Percentiles rank a stretch among this genome's conserved stretches.
Conservation (phyloP, 1,140 invertebrate genomes). For the Chironomus striatipennis region DNA sequence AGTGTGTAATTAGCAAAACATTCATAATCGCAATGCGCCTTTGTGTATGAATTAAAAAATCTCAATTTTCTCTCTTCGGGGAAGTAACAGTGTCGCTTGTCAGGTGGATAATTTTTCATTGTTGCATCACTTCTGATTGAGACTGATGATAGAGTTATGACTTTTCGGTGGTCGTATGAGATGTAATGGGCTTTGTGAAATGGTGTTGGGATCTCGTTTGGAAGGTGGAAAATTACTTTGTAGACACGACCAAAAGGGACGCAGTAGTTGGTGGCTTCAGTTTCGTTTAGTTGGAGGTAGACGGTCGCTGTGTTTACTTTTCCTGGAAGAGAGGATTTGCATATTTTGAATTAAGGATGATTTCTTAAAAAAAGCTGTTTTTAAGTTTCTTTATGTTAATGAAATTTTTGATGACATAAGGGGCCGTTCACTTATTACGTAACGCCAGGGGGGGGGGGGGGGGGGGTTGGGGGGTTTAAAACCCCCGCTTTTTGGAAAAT, state of each 20-base stretch:
- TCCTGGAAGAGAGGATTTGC: no score
- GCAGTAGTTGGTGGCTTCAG: background rate
- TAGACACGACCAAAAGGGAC: background rate
- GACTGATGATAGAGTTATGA: background rate
- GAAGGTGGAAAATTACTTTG: background rate
- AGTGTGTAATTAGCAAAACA: constrained; percentile 65
- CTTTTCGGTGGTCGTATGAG: background rate
- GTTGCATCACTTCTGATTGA: background rate
- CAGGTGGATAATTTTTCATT: constrained; percentile 26
- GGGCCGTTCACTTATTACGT: no score
- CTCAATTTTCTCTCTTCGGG: constrained; percentile 48
- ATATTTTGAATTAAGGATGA: no score
- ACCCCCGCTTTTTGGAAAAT: no score
- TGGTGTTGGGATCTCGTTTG: background rate
- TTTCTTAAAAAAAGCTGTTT: no score
- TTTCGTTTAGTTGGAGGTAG: background rate
- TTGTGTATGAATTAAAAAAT: constrained; percentile 61
- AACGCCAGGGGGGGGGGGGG: no score
- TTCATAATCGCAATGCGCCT: constrained; percentile 65
- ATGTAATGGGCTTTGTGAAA: background rate
- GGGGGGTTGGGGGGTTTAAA: no score
- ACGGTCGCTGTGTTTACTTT: background rate
- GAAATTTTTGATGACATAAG: no score
- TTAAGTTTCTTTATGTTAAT: no score
- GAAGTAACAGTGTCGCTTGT: constrained; percentile 54